Evolutionary conservation across 2,888 invertebrate genomes (phyloP).

Genomic region (Perithous albicinctus): DNA sequence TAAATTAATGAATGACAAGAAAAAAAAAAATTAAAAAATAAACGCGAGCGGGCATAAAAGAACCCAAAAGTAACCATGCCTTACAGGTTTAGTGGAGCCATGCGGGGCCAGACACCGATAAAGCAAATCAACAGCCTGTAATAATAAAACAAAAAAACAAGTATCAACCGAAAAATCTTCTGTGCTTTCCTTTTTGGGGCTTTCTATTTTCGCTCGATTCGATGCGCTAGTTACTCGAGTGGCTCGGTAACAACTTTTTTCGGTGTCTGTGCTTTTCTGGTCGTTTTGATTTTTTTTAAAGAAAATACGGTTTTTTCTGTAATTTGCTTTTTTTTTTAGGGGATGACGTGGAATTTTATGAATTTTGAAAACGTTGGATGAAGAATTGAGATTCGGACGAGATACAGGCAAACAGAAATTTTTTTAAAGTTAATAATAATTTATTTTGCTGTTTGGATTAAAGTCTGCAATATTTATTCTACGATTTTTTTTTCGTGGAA

Average conservation of each 20-base stretch:
- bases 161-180: constrained; percentile 79
- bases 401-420: constrained; percentile 29
- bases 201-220: not conserved
- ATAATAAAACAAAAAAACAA: constrained; percentile 83
- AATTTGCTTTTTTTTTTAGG: constrained; percentile 13
- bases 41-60: constrained; percentile 61
- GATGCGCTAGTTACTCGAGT: constrained; percentile 16
- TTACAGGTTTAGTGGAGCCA: constrained; percentile 85
- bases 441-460: not conserved
- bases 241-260: constrained; percentile 41
- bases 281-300: no score
- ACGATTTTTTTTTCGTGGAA: not conserved
- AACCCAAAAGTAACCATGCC: constrained; percentile 84
- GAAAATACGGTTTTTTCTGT: no score
- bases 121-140: constrained; percentile 85
- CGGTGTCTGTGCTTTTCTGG: constrained; percentile 63
- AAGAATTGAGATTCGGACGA: not conserved
- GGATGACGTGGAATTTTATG: not conserved
- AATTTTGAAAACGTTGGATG: not conserved
- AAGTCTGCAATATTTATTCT: not conserved
- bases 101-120: constrained; percentile 85
- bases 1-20: no score
- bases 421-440: not conserved
- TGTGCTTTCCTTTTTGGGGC: constrained; percentile 32
- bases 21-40: constrained; percentile 53